Evolutionary conservation across 2,113 vertebrate species (phyloP).

Genomic region (Pagrus major): DNA sequence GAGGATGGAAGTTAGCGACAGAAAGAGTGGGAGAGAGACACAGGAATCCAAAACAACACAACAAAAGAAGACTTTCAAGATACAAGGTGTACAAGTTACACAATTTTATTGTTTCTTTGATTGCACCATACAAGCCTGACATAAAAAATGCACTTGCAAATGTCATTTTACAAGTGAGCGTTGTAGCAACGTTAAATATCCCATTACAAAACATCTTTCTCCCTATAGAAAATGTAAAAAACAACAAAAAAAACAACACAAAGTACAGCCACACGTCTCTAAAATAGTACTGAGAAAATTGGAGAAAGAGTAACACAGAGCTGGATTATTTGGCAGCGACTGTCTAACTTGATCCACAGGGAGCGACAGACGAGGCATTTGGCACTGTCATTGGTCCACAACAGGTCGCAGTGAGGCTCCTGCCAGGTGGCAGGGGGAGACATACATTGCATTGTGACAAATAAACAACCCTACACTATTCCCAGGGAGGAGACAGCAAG

Average conservation of each 20-base stretch:
- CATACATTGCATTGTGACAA: slow-evolving; percentile 67
- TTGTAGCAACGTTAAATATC: slow-evolving; percentile 52
- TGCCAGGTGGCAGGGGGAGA: slow-evolving; percentile 71
- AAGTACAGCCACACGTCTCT: slow-evolving; percentile 43
- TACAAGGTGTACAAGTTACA: slow-evolving; percentile 31
- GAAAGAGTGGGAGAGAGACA: neutral
- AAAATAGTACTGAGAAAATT: slow-evolving; percentile 38
- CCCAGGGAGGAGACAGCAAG: slow-evolving; percentile 56
- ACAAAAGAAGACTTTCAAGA: neutral
- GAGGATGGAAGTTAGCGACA: neutral
- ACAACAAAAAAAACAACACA: slow-evolving; percentile 4
- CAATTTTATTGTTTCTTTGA: slow-evolving; percentile 78
- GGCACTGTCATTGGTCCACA: slow-evolving; percentile 75
- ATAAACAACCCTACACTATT: slow-evolving; percentile 69
- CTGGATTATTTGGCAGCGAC: slow-evolving; percentile 72
- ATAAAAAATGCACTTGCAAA: slow-evolving; percentile 47
- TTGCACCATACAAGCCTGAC: slow-evolving; percentile 59
- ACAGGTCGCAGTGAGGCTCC: slow-evolving; percentile 69
- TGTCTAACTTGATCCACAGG: slow-evolving; percentile 70
- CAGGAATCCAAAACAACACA: neutral
- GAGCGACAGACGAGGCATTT: slow-evolving; percentile 71
- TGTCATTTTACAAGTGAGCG: slow-evolving; percentile 49
- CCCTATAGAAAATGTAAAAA: slow-evolving; percentile 54
- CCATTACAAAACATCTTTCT: slow-evolving; percentile 66
- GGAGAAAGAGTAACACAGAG: slow-evolving; percentile 46